Evolutionary conservation across 2,113 vertebrate species (phyloP).

Genomic region (Ivindomyrus marchei): DNA sequence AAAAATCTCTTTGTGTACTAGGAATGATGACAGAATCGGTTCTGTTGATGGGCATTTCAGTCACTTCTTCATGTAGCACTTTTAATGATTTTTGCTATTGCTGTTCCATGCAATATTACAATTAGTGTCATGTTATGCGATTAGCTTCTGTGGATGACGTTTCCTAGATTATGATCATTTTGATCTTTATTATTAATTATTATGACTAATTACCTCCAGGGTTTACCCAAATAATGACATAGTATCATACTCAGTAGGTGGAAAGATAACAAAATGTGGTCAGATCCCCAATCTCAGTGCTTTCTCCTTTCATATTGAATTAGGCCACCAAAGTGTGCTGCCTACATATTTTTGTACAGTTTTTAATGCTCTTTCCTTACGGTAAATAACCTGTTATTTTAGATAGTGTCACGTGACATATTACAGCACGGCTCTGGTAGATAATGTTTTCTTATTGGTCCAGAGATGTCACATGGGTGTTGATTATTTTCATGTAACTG

Average conservation of each 20-base stretch:
- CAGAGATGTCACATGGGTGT: background rate
- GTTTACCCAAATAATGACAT: background rate
- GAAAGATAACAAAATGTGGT: background rate
- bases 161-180: background rate
- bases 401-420: background rate
- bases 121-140: background rate
- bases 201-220: background rate
- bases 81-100: background rate
- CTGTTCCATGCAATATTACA: background rate
- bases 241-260: background rate
- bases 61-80: background rate
- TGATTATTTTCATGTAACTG: background rate
- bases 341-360: background rate
- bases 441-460: background rate
- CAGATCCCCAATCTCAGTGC: background rate
- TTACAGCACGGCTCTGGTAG: background rate
- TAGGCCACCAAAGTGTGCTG: background rate
- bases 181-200: slow-evolving; percentile 1
- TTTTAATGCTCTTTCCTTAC: background rate
- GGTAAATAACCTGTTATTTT: background rate
- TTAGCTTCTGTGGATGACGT: background rate
- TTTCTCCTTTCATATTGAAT: background rate
- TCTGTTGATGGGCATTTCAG: background rate
- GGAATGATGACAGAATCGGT: background rate
- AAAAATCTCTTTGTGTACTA: background rate